Evolutionary conservation across 2,888 invertebrate species (phyloP).

Genomic region (Adineta ricciae): DNA sequence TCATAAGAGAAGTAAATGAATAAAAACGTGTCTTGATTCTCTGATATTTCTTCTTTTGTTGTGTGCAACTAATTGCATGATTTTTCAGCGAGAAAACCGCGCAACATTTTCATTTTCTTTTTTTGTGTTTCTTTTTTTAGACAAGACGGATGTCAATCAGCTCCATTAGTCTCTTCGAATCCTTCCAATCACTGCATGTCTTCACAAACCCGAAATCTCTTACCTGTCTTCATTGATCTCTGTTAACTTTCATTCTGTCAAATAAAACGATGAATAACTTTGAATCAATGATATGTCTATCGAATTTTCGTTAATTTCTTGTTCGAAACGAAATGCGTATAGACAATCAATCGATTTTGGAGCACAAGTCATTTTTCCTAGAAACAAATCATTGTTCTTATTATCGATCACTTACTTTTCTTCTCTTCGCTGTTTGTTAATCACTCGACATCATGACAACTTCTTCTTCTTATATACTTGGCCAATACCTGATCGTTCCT

Average conservation of each 20-base stretch:
- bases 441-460: background rate
- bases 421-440: background rate
- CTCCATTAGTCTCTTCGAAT: background rate
- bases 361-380: background rate
- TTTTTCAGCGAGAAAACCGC: background rate
- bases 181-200: background rate
- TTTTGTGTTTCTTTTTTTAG: background rate
- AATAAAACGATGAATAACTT: background rate
- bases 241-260: background rate
- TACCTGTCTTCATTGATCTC: background rate
- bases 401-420: background rate
- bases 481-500: background rate
- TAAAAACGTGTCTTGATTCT: too few relatives aligned
- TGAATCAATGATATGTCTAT: background rate
- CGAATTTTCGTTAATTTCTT: background rate
- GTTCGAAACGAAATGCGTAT: slow-evolving; percentile 1
- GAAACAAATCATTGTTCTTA: too few relatives aligned
- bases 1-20: background rate
- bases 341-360: slow-evolving; percentile 2
- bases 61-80: background rate
- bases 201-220: background rate
- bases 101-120: background rate
- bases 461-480: background rate
- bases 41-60: background rate
- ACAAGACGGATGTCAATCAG: background rate